Evolutionary conservation across 2,888 invertebrate species (phyloP).

Genomic region (Leptogaster cylindrica): DNA sequence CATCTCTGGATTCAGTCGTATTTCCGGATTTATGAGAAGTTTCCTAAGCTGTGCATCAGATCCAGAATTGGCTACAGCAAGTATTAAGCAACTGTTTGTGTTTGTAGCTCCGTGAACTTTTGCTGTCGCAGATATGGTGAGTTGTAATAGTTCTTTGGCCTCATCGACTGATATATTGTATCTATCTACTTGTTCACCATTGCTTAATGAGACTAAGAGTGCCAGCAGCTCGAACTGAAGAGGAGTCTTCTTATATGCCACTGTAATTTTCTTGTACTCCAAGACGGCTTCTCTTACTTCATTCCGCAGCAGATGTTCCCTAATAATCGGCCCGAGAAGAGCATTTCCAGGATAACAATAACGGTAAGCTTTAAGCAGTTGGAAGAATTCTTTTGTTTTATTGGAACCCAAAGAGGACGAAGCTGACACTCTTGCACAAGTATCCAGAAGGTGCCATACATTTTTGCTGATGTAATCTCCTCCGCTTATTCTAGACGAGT

Average conservation of each 20-base stretch:
- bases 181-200: slow-evolving; percentile 49
- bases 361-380: slow-evolving; percentile 63
- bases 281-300: slow-evolving; percentile 63
- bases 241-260: slow-evolving; percentile 68
- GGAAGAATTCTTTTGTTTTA: slow-evolving; percentile 64
- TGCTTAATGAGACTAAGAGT: slow-evolving; percentile 57
- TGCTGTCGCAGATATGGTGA: slow-evolving; percentile 56
- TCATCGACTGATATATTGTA: slow-evolving; percentile 51
- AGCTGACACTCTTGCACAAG: slow-evolving; percentile 60
- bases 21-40: slow-evolving; percentile 64
- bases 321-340: slow-evolving; percentile 69
- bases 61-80: slow-evolving; percentile 63
- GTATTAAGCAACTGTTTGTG: slow-evolving; percentile 60
- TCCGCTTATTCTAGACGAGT: slow-evolving; percentile 60
- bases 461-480: slow-evolving; percentile 66
- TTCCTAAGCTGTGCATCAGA: slow-evolving; percentile 62
- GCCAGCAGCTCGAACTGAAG: slow-evolving; percentile 69
- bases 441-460: slow-evolving; percentile 68
- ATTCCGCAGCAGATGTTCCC: slow-evolving; percentile 67
- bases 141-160: slow-evolving; percentile 59
- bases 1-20: slow-evolving; percentile 65
- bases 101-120: slow-evolving; percentile 61
- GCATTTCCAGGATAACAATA: slow-evolving; percentile 68
- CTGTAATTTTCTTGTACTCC: slow-evolving; percentile 64
- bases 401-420: slow-evolving; percentile 56